Evolutionary conservation across 2,797 vertebrate genomes (phyloP).

Genomic region (Apogon talboti): DNA sequence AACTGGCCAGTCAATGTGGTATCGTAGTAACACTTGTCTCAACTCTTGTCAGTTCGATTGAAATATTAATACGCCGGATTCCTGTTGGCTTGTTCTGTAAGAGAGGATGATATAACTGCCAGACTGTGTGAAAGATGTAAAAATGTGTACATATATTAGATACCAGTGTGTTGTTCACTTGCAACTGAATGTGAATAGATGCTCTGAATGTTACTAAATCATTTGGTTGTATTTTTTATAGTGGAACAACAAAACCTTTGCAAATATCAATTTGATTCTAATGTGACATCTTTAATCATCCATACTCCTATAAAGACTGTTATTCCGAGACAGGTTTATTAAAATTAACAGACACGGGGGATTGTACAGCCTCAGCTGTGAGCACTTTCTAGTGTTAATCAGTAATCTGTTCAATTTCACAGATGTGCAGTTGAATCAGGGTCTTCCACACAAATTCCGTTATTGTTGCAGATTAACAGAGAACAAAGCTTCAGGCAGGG

Average conservation of each 20-base stretch:
- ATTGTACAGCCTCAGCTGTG: conserved; percentile 8
- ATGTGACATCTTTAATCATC: not conserved
- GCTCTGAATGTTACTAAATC: too few relatives aligned
- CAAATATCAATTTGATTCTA: too few relatives aligned
- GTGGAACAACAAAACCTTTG: too few relatives aligned
- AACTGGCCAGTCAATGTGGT: too few relatives aligned
- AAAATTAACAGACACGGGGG: conserved; percentile 3
- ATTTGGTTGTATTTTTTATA: too few relatives aligned
- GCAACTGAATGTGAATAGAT: too few relatives aligned
- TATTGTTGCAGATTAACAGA: conserved; percentile 31
- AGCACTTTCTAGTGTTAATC: conserved; percentile 56
- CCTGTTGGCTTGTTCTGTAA: not conserved
- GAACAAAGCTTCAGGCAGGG: conserved; percentile 39
- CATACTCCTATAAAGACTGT: not conserved
- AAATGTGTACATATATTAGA: too few relatives aligned
- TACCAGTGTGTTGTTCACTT: too few relatives aligned
- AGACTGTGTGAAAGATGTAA: too few relatives aligned
- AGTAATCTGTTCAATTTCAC: conserved; percentile 67
- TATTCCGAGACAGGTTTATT: not conserved
- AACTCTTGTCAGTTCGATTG: not conserved
- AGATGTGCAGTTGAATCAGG: conserved; percentile 55
- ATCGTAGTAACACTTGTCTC: too few relatives aligned
- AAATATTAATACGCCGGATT: conserved; percentile 11
- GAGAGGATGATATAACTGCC: conserved; percentile 6
- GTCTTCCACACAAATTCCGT: conserved; percentile 36